These are phyloP conservation scores for Varanus komodoensis DNA, from an alignment of 2,113 vertebrate species.

Conservation along the genomic window DNA sequence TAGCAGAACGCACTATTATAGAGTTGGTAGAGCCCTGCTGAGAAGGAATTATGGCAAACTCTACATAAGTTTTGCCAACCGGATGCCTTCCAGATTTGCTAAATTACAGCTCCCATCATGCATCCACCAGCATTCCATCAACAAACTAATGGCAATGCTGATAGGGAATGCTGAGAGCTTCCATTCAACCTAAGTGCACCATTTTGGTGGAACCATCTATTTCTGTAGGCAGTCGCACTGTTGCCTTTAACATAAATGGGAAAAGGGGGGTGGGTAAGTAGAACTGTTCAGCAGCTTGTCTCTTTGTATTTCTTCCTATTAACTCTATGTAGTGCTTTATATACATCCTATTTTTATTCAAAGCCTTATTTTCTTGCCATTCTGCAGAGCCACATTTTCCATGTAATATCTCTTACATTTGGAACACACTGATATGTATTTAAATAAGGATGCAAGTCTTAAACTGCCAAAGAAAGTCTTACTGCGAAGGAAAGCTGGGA, in stretches of 20 bases:
- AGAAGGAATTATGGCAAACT: neutral
- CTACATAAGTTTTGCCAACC: too few relatives aligned
- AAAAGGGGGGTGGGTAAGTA: too few relatives aligned
- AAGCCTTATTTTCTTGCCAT: neutral
- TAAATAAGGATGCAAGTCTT: neutral
- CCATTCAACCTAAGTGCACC: too few relatives aligned
- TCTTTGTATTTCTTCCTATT: neutral
- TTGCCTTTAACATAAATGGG: neutral
- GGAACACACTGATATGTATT: neutral
- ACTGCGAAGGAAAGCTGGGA: slow-evolving; percentile 43
- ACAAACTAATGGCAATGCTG: too few relatives aligned
- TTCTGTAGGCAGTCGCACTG: neutral
- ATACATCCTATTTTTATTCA: neutral
- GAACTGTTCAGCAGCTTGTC: neutral
- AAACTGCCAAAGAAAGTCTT: slow-evolving; percentile 48
- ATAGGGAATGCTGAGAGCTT: too few relatives aligned
- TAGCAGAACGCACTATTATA: neutral
- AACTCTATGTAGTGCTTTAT: neutral
- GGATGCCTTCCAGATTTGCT: too few relatives aligned
- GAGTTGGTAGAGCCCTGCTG: neutral
- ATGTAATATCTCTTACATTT: neutral
- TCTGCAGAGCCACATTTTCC: neutral
- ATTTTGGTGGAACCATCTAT: neutral
- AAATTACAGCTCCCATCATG: too few relatives aligned
- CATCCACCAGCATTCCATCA: too few relatives aligned